Percentiles rank a stretch among this genome's conserved stretches.
These are phyloP conservation scores for Hemibagrus wyckioides DNA, from an alignment of 2,113 vertebrate genomes.

Conservation along the genomic window DNA sequence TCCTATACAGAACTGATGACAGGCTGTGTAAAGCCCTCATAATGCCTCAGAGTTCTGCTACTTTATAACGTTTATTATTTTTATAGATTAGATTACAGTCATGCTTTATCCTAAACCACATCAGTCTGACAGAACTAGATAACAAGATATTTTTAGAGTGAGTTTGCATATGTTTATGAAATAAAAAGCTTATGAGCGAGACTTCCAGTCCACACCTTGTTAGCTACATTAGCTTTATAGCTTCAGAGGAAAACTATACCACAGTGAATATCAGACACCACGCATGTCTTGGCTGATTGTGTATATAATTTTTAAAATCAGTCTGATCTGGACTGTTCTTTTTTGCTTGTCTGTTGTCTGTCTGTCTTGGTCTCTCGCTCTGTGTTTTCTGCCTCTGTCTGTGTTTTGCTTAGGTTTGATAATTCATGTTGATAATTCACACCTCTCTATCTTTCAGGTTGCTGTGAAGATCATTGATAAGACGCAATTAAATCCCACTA, in stretches of 20 bases:
- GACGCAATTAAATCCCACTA: conserved; percentile 55
- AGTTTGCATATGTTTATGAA: neutral
- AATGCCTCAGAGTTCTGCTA: neutral
- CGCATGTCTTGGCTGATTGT: neutral
- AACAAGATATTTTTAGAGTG: neutral
- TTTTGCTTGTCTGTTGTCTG: neutral
- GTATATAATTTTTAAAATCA: neutral
- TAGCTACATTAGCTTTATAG: neutral
- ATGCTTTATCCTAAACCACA: neutral
- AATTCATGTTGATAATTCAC: neutral
- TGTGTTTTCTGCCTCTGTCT: neutral
- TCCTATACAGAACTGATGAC: neutral
- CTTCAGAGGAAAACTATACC: neutral
- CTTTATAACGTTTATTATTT: neutral
- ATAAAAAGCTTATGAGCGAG: neutral
- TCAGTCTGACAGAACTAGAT: neutral
- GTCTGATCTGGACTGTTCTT: neutral
- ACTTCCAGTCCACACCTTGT: neutral
- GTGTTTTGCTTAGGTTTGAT: neutral
- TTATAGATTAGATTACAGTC: neutral
- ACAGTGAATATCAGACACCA: neutral
- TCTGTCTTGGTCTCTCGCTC: neutral
- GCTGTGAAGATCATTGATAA: conserved; percentile 58
- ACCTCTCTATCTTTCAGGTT: conserved; percentile 40
- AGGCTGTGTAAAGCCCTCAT: neutral